Percentiles rank a stretch among this genome's conserved stretches.
phyloP scores from a whole-genome alignment of 2,888 invertebrate genomes.

The Melieria crassipennis region DNA sequence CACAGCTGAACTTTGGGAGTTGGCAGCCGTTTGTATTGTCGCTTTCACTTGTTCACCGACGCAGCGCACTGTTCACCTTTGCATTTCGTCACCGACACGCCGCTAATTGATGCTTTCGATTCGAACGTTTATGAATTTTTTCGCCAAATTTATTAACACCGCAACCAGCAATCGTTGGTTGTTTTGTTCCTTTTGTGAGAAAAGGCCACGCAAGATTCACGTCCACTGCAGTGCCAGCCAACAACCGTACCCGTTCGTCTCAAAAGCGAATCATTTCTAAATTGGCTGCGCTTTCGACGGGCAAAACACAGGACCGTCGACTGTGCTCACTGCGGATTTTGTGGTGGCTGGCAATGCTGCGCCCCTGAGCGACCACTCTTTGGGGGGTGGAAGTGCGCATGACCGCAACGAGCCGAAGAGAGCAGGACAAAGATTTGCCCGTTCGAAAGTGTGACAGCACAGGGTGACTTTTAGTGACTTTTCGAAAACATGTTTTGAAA shows the following conservation, averaged over 20 bases:
- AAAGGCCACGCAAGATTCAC: not conserved
- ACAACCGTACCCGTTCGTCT: slow-evolving; percentile 22
- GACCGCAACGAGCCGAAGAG: slow-evolving; percentile 50
- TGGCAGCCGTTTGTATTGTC: too few species aligned
- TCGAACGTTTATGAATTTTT: too few species aligned
- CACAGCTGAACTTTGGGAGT: too few species aligned
- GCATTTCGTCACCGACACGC: too few species aligned
- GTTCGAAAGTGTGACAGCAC: slow-evolving; percentile 38
- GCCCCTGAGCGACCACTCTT: not conserved
- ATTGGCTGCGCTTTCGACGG: slow-evolving; percentile 7
- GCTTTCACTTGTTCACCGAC: too few species aligned
- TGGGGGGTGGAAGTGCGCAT: slow-evolving; percentile 54
- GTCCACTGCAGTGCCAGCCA: slow-evolving; percentile 3
- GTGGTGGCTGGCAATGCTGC: slow-evolving; percentile 28
- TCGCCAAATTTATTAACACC: too few species aligned
- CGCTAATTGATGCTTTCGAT: too few species aligned
- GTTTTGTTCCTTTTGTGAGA: too few species aligned
- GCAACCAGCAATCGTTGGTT: too few species aligned
- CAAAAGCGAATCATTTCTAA: slow-evolving; percentile 28
- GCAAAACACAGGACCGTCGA: slow-evolving; percentile 5
- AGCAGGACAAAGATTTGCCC: not conserved
- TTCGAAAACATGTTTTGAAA: slow-evolving; percentile 1
- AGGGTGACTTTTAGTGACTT: slow-evolving; percentile 45
- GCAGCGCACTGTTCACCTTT: too few species aligned
- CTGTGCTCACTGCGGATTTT: slow-evolving; percentile 20